Evolutionary conservation across 2,888 invertebrate species (phyloP).

Genomic region (Habroteleia sp.): DNA sequence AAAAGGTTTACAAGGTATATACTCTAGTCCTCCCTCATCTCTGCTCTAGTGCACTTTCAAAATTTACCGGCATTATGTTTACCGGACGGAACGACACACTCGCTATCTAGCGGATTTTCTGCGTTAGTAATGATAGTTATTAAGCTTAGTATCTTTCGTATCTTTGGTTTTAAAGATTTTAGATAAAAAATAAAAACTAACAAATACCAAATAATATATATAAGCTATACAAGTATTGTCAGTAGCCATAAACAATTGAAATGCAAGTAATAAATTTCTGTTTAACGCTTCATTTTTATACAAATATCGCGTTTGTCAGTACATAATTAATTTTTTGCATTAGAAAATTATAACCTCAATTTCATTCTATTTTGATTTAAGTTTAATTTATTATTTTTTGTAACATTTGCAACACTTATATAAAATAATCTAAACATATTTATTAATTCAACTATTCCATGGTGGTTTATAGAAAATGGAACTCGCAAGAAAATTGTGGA

Average conservation of each 20-base stretch:
- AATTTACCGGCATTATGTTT: too few species aligned
- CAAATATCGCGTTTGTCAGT: too few species aligned
- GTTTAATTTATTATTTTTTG: not conserved
- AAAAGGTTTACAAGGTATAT: too few species aligned
- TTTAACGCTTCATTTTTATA: not conserved
- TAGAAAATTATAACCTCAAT: constrained; percentile 33
- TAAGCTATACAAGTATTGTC: constrained; percentile 1
- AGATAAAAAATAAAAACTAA: not conserved
- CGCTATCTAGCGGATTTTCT: too few species aligned
- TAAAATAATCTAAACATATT: too few species aligned
- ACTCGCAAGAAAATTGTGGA: constrained; percentile 74
- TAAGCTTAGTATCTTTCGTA: constrained; percentile 3
- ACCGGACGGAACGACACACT: too few species aligned
- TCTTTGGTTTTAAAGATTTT: constrained; percentile 4
- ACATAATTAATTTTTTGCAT: not conserved
- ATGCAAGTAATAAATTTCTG: not conserved
- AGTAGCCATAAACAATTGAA: not conserved
- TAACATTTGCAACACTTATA: not conserved
- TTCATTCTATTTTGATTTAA: not conserved
- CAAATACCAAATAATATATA: not conserved
- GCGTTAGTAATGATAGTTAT: too few species aligned
- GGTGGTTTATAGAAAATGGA: constrained; percentile 71
- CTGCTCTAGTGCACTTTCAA: too few species aligned
- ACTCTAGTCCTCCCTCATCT: too few species aligned
- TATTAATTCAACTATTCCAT: too few species aligned